Evolutionary conservation across 1,140 invertebrate genomes (phyloP).

Genomic region (Teleogryllus occipitalis): DNA sequence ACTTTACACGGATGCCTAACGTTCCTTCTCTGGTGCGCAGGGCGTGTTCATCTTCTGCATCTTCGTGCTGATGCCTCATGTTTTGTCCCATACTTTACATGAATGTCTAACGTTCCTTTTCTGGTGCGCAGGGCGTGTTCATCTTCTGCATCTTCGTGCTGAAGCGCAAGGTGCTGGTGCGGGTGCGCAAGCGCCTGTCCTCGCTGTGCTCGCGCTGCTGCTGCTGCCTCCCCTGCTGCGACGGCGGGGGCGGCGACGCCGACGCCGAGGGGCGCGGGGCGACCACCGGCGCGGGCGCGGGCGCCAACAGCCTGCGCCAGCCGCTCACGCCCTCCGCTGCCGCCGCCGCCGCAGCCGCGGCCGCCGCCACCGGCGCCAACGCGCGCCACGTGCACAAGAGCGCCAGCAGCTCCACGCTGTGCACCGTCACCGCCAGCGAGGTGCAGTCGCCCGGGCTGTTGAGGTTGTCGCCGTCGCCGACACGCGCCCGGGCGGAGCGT

Average conservation of each 20-base stretch:
- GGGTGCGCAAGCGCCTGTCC: neutral
- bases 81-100: too few species aligned
- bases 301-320: neutral
- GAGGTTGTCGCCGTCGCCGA: neutral
- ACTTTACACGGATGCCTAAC: too few species aligned
- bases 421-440: neutral
- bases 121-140: neutral
- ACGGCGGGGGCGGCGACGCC: neutral
- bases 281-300: neutral
- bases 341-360: too few species aligned
- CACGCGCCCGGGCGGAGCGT: too few species aligned
- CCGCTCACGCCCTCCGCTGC: neutral
- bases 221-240: neutral
- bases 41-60: conserved; percentile 17
- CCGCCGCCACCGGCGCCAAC: neutral
- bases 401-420: neutral
- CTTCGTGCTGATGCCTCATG: conserved; percentile 16
- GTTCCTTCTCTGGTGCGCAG: neutral
- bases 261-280: too few species aligned
- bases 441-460: neutral
- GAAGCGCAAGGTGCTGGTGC: conserved; percentile 12
- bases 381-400: neutral
- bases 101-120: too few species aligned
- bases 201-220: neutral
- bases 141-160: conserved; percentile 18